Conservation (phyloP, 2,888 invertebrate species). For the Hydrotaea diabolus region DNA sequence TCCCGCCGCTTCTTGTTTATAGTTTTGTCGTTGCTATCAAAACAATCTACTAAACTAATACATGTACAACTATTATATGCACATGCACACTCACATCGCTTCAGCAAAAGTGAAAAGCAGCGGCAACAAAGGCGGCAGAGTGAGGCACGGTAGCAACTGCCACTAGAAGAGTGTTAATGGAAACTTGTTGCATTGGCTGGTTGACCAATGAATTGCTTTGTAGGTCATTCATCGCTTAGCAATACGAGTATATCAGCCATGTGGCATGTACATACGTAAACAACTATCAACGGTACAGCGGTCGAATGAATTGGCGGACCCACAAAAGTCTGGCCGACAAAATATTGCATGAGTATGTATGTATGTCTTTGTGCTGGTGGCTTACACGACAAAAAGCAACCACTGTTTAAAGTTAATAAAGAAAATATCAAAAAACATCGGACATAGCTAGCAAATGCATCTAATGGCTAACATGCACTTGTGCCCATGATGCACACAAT, state of each 20-base stretch:
- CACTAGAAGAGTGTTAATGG: constrained; percentile 72
- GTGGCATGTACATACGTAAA: neutral
- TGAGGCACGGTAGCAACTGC: neutral
- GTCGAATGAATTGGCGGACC: neutral
- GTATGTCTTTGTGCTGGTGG: too few relatives aligned
- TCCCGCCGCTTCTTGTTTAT: neutral
- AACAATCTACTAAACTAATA: constrained; percentile 1
- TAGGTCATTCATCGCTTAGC: constrained; percentile 73
- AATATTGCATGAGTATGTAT: too few relatives aligned
- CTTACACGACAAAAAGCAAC: too few relatives aligned
- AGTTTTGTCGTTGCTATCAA: neutral
- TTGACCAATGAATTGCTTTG: constrained; percentile 79
- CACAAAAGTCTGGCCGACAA: too few relatives aligned
- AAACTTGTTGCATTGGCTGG: constrained; percentile 75
- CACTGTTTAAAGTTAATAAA: too few relatives aligned
- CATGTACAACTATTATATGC: neutral
- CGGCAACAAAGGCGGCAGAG: constrained; percentile 10
- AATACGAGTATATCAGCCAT: constrained; percentile 1
- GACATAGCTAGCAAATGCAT: constrained; percentile 1
- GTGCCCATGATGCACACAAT: neutral
- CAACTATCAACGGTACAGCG: neutral
- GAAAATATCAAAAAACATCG: too few relatives aligned
- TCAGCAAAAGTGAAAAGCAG: constrained; percentile 39
- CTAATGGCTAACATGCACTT: constrained; percentile 13
- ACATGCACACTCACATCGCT: constrained; percentile 13